Conservation (phyloP, 2,797 vertebrate species). For the Glossophaga mutica region DNA sequence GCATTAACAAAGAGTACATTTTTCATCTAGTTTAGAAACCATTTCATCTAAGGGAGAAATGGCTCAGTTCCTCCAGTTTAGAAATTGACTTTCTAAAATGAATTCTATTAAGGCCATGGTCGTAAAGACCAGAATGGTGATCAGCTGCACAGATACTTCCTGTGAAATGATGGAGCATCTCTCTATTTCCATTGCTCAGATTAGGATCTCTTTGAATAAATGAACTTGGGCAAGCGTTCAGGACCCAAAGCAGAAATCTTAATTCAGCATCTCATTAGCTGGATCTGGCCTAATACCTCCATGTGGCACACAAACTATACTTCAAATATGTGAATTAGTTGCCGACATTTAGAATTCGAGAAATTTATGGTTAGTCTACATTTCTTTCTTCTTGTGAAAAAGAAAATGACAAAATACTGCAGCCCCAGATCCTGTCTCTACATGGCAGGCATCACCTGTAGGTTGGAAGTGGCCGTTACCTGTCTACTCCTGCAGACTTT, state of each 20-base stretch:
- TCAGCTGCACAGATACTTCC: background rate
- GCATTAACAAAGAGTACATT: background rate
- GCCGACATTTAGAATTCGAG: background rate
- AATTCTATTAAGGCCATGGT: background rate
- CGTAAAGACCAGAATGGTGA: background rate
- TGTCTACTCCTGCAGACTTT: background rate
- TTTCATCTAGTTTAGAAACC: background rate
- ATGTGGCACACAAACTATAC: background rate
- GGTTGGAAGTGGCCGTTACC: background rate
- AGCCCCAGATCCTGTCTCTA: background rate
- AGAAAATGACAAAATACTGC: background rate
- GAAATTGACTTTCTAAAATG: background rate
- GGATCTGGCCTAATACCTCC: background rate
- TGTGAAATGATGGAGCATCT: background rate
- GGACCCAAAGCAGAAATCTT: background rate
- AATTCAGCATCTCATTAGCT: background rate
- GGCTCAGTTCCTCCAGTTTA: background rate
- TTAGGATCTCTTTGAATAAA: background rate
- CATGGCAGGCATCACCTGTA: background rate
- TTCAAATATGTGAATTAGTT: background rate
- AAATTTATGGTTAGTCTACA: background rate
- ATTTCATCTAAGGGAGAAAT: background rate
- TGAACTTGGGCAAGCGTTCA: background rate
- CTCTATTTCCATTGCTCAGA: background rate
- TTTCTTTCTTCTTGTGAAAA: background rate